Percentiles rank a stretch among this genome's conserved stretches.
Evolutionary conservation across 2,113 vertebrate genomes (phyloP).

Genomic region (Melanocharis versteri): DNA sequence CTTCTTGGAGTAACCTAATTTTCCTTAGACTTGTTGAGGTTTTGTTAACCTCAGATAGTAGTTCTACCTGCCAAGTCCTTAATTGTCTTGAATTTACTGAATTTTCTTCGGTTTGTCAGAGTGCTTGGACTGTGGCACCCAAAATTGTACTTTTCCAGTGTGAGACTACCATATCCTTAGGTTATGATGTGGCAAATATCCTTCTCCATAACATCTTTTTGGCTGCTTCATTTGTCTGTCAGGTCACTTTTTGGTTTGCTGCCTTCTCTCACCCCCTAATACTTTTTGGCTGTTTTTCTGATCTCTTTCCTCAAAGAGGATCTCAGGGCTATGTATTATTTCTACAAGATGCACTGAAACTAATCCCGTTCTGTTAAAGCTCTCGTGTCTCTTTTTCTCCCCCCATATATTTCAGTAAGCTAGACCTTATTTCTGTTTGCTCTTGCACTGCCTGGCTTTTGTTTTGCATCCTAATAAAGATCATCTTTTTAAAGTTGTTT

Average conservation of each 20-base stretch:
- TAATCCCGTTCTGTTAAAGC: background rate
- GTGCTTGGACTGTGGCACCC: background rate
- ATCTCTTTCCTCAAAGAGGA: background rate
- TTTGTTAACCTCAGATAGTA: conserved; percentile 21
- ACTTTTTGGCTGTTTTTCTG: background rate
- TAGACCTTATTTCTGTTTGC: conserved; percentile 4
- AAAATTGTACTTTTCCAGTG: background rate
- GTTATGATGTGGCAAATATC: background rate
- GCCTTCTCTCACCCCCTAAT: background rate
- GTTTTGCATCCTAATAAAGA: conserved; percentile 10
- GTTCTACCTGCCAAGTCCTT: background rate
- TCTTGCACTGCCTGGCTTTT: conserved; percentile 23
- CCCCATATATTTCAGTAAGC: background rate
- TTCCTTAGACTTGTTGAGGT: conserved; percentile 2
- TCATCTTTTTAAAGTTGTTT: conserved; percentile 39
- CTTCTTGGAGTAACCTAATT: background rate
- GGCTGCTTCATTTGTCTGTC: background rate
- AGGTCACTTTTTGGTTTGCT: background rate
- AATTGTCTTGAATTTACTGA: background rate
- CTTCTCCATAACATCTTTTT: background rate
- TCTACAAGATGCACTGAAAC: background rate
- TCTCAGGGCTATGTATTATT: background rate
- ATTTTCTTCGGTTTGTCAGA: background rate
- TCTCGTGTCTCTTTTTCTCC: background rate
- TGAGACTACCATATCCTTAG: background rate